phyloP scores from a whole-genome alignment of 1,140 invertebrate species.

The Aplysia californica region DNA sequence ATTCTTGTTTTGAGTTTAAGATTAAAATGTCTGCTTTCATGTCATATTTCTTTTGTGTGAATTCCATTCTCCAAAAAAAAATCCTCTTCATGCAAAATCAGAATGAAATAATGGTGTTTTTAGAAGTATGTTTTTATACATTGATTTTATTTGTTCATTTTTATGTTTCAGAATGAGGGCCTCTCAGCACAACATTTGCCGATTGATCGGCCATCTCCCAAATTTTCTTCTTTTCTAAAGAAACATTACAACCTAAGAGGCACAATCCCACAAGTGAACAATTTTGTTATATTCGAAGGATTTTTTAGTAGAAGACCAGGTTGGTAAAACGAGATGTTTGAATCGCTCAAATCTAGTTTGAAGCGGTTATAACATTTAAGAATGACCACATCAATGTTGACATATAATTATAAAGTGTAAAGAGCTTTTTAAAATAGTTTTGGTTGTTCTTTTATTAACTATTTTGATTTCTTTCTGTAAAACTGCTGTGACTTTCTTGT shows the following conservation, averaged over 20 bases:
- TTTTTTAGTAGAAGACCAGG: slow-evolving; percentile 76
- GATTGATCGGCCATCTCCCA: slow-evolving; percentile 89
- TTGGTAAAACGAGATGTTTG: background rate
- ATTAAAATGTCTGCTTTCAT: too few relatives aligned
- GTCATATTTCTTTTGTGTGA: too few relatives aligned
- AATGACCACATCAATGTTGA: too few relatives aligned
- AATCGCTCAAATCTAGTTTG: background rate
- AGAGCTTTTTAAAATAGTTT: background rate
- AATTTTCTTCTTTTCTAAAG: slow-evolving; percentile 84
- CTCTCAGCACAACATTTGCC: slow-evolving; percentile 80
- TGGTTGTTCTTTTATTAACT: too few relatives aligned
- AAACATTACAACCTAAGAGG: slow-evolving; percentile 83
- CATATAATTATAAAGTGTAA: background rate
- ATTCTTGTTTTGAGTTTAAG: too few relatives aligned
- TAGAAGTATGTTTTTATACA: too few relatives aligned
- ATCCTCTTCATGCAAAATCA: too few relatives aligned
- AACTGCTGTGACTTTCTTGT: too few relatives aligned
- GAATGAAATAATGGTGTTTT: too few relatives aligned
- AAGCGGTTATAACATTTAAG: background rate
- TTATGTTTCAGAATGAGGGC: slow-evolving; percentile 82
- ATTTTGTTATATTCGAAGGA: slow-evolving; percentile 87
- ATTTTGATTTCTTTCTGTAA: too few relatives aligned
- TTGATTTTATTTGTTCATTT: too few relatives aligned
- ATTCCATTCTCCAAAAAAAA: too few relatives aligned
- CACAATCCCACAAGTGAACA: slow-evolving; percentile 85